Conservation (phyloP, 2,113 vertebrate species). For the Microcebus ravelobensis region DNA sequence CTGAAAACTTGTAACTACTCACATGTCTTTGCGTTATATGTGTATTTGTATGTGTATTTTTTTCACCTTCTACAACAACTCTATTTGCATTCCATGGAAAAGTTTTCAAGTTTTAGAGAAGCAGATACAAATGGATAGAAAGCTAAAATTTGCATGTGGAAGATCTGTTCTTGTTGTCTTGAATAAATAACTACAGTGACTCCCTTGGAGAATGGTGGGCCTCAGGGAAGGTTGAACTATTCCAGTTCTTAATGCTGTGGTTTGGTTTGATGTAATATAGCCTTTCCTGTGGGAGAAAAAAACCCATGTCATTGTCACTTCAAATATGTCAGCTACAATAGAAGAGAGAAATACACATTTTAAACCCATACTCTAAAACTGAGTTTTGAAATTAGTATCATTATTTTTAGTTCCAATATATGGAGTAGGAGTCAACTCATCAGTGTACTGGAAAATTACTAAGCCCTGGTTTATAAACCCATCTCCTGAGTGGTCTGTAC, state of each 20-base stretch:
- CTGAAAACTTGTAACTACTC: not conserved
- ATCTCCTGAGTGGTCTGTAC: slow-evolving; percentile 12
- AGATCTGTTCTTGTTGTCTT: not conserved
- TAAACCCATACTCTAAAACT: slow-evolving; percentile 12
- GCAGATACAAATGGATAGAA: not conserved
- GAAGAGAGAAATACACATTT: not conserved
- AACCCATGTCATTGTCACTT: slow-evolving; percentile 21
- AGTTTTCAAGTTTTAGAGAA: not conserved
- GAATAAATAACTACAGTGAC: not conserved
- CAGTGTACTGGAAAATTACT: not conserved
- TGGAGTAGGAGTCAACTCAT: not conserved
- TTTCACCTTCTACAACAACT: not conserved
- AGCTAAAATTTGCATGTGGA: not conserved
- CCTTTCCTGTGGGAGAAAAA: not conserved
- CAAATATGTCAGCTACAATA: not conserved
- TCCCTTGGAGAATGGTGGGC: not conserved
- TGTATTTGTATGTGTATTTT: not conserved
- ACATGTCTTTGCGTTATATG: not conserved
- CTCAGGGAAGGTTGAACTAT: not conserved
- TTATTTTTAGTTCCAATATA: slow-evolving; percentile 29
- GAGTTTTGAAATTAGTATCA: not conserved
- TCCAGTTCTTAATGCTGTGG: not conserved
- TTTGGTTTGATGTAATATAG: not conserved
- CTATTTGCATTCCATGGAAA: not conserved
- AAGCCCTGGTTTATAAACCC: not conserved